These are phyloP conservation scores for Dichetophora obliterata DNA, from an alignment of 2,888 invertebrate genomes.

Conservation along the genomic window DNA sequence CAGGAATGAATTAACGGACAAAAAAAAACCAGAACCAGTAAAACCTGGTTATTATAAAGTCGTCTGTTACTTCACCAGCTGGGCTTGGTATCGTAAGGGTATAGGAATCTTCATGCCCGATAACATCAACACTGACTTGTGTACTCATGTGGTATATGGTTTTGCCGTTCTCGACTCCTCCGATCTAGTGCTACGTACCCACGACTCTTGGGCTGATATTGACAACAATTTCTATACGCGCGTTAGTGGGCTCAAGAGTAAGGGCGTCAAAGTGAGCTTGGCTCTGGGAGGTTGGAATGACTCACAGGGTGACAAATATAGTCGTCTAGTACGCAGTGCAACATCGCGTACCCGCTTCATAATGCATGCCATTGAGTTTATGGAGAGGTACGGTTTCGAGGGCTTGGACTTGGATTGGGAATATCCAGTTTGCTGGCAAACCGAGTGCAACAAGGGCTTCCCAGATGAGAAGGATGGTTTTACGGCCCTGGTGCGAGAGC, in stretches of 20 bases:
- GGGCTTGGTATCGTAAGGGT: conserved; percentile 92
- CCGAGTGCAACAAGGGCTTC: conserved; percentile 87
- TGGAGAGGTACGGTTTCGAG: conserved; percentile 86
- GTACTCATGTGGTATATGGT: conserved; percentile 93
- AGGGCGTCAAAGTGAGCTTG: conserved; percentile 86
- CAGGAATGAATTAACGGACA: conserved; percentile 35
- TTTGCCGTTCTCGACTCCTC: conserved; percentile 92
- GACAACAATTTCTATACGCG: conserved; percentile 90
- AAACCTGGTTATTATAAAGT: conserved; percentile 79
- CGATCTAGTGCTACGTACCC: conserved; percentile 82
- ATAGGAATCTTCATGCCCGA: conserved; percentile 87
- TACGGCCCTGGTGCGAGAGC: conserved; percentile 79
- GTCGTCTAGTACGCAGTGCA: conserved; percentile 83
- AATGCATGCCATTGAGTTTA: conserved; percentile 80
- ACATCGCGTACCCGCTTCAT: conserved; percentile 81
- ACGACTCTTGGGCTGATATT: conserved; percentile 91
- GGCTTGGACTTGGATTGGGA: conserved; percentile 98
- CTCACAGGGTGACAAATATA: conserved; percentile 91
- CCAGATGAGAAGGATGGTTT: conserved; percentile 87
- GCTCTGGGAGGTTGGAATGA: conserved; percentile 98
- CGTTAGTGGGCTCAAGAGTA: conserved; percentile 82
- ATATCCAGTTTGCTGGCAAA: conserved; percentile 81
- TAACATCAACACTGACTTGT: conserved; percentile 87
- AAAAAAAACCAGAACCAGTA: conserved; percentile 40
- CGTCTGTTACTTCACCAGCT: conserved; percentile 93